A percentile compares a stretch with the other conserved stretches of the same genome.
phyloP scores from a whole-genome alignment of 2,113 vertebrate species.

The Oplegnathus fasciatus region DNA sequence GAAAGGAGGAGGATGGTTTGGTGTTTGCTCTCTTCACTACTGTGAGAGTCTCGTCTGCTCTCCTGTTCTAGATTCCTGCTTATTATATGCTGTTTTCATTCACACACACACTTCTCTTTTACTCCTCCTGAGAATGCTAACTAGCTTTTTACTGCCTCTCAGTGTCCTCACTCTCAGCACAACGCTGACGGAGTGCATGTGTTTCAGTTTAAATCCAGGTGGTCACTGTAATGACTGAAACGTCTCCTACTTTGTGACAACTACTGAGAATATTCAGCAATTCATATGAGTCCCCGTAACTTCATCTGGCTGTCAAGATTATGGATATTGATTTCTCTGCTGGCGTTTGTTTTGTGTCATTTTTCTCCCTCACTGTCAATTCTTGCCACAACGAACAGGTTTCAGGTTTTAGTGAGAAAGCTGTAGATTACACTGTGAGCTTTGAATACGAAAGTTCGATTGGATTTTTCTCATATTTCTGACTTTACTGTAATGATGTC shows the following conservation, averaged over 20 bases:
- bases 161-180: background rate
- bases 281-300: background rate
- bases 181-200: background rate
- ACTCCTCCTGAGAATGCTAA: background rate
- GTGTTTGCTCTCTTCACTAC: constrained; percentile 8
- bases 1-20: background rate
- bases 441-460: too few species aligned
- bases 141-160: constrained; percentile 1
- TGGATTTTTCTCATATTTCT: too few species aligned
- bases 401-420: background rate
- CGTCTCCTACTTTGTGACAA: background rate
- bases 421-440: too few species aligned
- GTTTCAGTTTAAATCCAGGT: background rate
- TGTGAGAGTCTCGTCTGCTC: background rate
- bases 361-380: background rate
- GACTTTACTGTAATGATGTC: too few species aligned
- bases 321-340: background rate
- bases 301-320: background rate
- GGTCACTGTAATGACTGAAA: background rate
- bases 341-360: background rate
- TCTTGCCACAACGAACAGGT: background rate
- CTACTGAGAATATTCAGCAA: background rate
- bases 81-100: too few species aligned
- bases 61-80: background rate
- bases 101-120: background rate